Conservation (phyloP, 2,797 vertebrate genomes). For the Zalophus californianus region DNA sequence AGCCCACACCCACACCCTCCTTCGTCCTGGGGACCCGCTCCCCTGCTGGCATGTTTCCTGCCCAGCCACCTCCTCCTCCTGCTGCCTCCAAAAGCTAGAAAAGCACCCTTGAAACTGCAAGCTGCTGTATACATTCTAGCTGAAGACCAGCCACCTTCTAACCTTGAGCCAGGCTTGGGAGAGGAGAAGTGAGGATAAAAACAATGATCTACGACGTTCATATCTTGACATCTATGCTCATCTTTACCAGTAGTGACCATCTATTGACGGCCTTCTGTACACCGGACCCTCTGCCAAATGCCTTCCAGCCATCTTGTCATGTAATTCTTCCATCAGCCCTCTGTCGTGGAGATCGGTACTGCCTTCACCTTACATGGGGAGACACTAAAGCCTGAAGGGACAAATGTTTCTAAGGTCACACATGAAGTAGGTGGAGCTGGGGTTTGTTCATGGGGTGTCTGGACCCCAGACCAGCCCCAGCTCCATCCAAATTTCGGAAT, state of each 20-base stretch:
- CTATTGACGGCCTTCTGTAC: neutral
- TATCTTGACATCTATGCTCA: neutral
- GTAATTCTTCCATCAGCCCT: neutral
- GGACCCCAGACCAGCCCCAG: neutral
- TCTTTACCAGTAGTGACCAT: neutral
- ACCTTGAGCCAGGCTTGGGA: neutral
- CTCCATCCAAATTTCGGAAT: neutral
- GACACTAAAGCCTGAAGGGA: neutral
- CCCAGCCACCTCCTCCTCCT: neutral
- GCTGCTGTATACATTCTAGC: fast-evolving
- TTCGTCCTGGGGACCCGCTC: neutral
- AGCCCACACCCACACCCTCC: neutral
- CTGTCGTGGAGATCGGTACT: too few species aligned
- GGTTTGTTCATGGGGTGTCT: neutral
- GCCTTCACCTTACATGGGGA: neutral
- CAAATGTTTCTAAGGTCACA: neutral
- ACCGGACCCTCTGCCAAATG: neutral
- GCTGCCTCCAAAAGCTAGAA: neutral
- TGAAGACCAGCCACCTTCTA: neutral
- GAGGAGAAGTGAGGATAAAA: neutral
- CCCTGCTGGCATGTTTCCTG: neutral
- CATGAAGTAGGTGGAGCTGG: neutral
- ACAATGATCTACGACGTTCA: neutral
- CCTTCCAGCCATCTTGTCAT: too few species aligned
- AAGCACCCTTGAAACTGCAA: neutral